Percentiles rank a stretch among this genome's conserved stretches.
phyloP scores from a whole-genome alignment of 2,888 invertebrate genomes.

The Omphaloscelis lunosa region DNA sequence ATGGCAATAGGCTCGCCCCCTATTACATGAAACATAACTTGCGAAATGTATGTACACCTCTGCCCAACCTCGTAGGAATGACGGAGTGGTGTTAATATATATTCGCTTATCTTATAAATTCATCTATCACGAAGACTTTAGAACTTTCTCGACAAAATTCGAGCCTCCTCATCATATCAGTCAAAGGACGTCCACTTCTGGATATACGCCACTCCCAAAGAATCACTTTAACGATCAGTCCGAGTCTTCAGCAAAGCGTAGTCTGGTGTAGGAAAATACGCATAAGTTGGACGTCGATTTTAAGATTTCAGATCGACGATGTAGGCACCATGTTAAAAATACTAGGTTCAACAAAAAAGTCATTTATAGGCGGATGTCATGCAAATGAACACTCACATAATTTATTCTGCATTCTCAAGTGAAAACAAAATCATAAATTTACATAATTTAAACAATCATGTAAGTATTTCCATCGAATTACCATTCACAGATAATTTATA shows the following conservation, averaged over 20 bases:
- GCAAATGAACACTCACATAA: constrained; percentile 13
- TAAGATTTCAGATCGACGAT: not conserved
- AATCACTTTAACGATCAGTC: not conserved
- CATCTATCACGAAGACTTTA: not conserved
- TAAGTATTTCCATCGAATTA: constrained; percentile 20
- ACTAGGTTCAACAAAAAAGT: not conserved
- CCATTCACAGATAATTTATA: constrained; percentile 32
- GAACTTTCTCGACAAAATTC: not conserved
- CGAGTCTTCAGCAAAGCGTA: not conserved
- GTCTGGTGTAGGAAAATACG: too few species aligned
- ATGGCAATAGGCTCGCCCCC: not conserved
- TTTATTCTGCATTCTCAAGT: constrained; percentile 5
- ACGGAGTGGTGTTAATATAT: not conserved
- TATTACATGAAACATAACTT: not conserved
- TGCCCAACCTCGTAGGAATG: not conserved
- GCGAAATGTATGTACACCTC: not conserved
- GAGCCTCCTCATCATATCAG: not conserved
- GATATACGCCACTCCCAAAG: not conserved
- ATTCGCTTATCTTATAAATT: not conserved
- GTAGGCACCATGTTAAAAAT: not conserved
- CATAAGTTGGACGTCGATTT: not conserved
- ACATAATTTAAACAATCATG: constrained; percentile 39
- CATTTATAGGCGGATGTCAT: not conserved
- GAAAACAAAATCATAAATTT: constrained; percentile 43
- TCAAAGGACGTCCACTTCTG: not conserved